phyloP scores from a whole-genome alignment of 2,797 vertebrate species.

The Urosaurus nigricauda region DNA sequence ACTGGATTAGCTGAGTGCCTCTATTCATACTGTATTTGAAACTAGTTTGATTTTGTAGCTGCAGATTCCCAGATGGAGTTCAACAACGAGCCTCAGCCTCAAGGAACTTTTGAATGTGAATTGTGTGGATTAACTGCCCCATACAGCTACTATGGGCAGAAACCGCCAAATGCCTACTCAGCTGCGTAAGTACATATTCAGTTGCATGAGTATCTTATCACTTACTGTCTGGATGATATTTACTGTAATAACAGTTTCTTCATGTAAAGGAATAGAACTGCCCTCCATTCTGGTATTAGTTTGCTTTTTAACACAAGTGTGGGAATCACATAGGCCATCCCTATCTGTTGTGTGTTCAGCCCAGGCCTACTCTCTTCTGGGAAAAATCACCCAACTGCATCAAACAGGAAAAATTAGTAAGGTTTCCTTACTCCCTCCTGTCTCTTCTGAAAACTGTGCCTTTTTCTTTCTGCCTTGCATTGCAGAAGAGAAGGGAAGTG shows the following conservation, averaged over 20 bases:
- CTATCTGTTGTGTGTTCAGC: no score
- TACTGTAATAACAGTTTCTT: background rate
- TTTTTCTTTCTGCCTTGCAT: no score
- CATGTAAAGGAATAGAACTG: background rate
- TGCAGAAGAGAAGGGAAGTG: background rate
- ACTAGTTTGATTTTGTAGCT: conserved; percentile 3
- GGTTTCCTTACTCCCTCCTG: no score
- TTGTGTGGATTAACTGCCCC: conserved; percentile 83
- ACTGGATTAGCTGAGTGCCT: background rate
- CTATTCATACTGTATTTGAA: background rate
- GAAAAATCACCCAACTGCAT: no score
- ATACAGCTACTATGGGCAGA: conserved; percentile 86
- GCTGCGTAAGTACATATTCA: conserved; percentile 85
- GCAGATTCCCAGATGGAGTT: conserved; percentile 77
- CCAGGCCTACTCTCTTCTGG: no score
- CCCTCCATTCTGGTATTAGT: background rate
- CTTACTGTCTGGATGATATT: background rate
- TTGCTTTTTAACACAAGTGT: background rate
- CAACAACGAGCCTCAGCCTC: conserved; percentile 45
- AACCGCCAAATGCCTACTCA: conserved; percentile 85
- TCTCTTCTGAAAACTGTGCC: background rate
- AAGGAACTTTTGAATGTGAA: conserved; percentile 83
- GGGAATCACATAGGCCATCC: no score
- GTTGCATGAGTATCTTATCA: background rate
- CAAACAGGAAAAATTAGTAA: background rate